Base-by-base conservation (phyloP, 2,113 vertebrate species). In the Cyanistes caeruleus region DNA sequence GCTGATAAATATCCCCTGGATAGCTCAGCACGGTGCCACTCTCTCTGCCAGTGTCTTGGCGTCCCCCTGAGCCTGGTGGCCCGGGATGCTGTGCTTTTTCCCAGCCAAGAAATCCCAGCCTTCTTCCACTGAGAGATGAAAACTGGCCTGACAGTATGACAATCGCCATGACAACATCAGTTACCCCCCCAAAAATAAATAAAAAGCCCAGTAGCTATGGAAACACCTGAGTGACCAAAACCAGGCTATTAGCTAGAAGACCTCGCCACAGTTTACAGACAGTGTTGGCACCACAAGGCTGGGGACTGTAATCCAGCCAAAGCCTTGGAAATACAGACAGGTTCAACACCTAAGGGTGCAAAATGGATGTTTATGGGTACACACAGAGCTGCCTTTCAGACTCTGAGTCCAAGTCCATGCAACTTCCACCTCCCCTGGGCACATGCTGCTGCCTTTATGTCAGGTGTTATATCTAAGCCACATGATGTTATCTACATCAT, bases 211-310 rank as follows among this genome's bases (percentile, higher is more conserved):
- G 96, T 98, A 95, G 91, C 97, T 96, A 98, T 96, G 97, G 97
- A 95, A 98, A 98, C 98, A 95, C 79, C 67, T 28, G 82, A 96
- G 90, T 96, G 95, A 97, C 97, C 97, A 74, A 96, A 97, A 78
- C 72, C 80, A 83, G 91, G 28, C 22, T 44, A 56, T 86, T 80
- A 79, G 49, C 75, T 43, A 24, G 15, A 46, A 48, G 77, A 67
- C 46, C 55, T 88, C 5, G 3, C 59, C 0, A 4, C 72, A 10
- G 67, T 56, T 79, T 73, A 75, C 27, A 51, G 90, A 58, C 13
- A 19, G 74, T 20, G 7, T 30, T 1, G 1, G 52, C 31, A 17
- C n/a, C 0, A 0, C 0, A 0, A n/a, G 68, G 35, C 55, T 49
- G n/a, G 15, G 23, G 28, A 20, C 48, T 2, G 2, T 3, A n/a